Conservation (phyloP, 1,140 invertebrate species). For the Cotesia glomerata region DNA sequence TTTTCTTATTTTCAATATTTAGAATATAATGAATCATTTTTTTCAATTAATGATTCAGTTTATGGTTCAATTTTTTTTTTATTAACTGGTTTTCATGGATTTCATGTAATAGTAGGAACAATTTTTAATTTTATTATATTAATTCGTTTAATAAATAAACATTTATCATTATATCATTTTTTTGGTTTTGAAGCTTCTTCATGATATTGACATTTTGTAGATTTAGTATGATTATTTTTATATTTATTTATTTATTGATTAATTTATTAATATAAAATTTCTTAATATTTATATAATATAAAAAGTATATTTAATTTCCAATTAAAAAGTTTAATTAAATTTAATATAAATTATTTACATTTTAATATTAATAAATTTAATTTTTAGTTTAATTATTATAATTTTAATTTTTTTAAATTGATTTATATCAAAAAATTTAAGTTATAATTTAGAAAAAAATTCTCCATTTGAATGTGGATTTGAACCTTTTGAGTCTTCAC, state of each 20-base stretch:
- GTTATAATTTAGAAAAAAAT: slow-evolving; percentile 67
- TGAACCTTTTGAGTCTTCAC: slow-evolving; percentile 63
- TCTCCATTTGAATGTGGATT: slow-evolving; percentile 71
- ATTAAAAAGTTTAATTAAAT: slow-evolving; percentile 56
- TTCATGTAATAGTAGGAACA: slow-evolving; percentile 75
- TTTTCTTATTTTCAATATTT: slow-evolving; percentile 62
- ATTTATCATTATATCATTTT: slow-evolving; percentile 70
- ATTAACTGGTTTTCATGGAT: slow-evolving; percentile 75
- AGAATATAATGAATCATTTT: slow-evolving; percentile 63
- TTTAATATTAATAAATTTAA: no score
- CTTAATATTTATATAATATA: slow-evolving; percentile 46
- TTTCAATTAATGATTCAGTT: slow-evolving; percentile 67
- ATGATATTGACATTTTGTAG: slow-evolving; percentile 79
- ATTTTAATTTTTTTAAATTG: no score
- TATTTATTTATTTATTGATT: slow-evolving; percentile 74
- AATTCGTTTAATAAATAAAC: slow-evolving; percentile 61
- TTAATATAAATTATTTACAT: slow-evolving; percentile 21
- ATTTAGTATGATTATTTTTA: slow-evolving; percentile 76
- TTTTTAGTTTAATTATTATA: no score
- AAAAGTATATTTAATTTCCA: slow-evolving; percentile 48
- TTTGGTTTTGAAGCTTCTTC: slow-evolving; percentile 74
- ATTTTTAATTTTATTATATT: slow-evolving; percentile 68
- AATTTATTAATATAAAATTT: no score
- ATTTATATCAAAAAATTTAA: slow-evolving; percentile 64
- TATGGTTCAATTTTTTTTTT: slow-evolving; percentile 75